Base-by-base conservation (phyloP, 2,888 invertebrate species). In the Lepidocyrtoides sp. region DNA sequence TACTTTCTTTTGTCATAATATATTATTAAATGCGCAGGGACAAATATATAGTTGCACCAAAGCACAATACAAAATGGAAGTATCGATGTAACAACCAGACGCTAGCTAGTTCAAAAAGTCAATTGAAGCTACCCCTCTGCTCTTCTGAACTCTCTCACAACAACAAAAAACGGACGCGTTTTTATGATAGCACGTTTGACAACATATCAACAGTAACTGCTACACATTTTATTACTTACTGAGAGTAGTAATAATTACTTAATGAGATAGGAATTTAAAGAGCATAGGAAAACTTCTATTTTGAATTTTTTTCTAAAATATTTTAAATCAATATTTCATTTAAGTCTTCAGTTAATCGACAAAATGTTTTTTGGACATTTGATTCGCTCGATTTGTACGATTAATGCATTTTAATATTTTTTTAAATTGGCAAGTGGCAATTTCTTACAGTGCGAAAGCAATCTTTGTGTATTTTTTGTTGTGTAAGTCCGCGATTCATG, bases 181-280 rank as follows among this genome's bases (percentile, higher is more conserved):
- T 36, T 36, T 36, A 2, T 36, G 36, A 36, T 36, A 36, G 36
- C n/a, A 48, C 23, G 60, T 60, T 41, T 41, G 41, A 41, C 20
- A 5, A 41, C 41, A 41, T 72, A 72, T 66, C 20, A 36, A 41
- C 41, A 41, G 69, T 10, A 69, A 36, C 7, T 69, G 69, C 69
- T 69, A 69, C 69, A 69, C 69, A 23, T 17, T 69, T 36, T 69
- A 69, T n/a, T 69, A 36, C 7, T 36, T 36, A 2, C 1, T 14
- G 32, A 66, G 66, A 66, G 66, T 12, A 36, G n/a, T 26, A 23
- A 23, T 72, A 72, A 72, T 72, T 72, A 72, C 41, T 41, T 72
- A 72, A 72, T 72, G 69, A 72, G 69, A 72, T 72, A 66, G 26
- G 32, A 32, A 26, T n/a, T 32, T 32, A 32, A 7, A 66, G 36